Evolutionary conservation across 2,888 invertebrate species (phyloP).

Genomic region (Muscina levida): DNA sequence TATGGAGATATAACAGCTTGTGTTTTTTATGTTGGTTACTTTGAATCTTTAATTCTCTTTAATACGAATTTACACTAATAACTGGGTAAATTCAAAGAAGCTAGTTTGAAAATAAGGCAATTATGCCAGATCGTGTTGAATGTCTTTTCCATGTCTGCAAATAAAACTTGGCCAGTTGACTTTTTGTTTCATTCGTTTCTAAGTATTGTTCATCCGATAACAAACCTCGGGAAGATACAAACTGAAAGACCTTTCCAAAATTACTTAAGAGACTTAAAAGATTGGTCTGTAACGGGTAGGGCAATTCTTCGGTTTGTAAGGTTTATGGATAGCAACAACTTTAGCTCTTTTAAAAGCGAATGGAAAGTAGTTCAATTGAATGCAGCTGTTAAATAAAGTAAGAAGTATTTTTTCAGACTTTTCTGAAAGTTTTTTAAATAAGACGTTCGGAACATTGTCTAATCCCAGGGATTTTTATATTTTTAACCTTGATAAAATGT

Average conservation of each 20-base stretch:
- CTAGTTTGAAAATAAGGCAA: slow-evolving; percentile 43
- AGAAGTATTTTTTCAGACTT: slow-evolving; percentile 14
- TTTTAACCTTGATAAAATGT: slow-evolving; percentile 6
- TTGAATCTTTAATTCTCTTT: slow-evolving; percentile 39
- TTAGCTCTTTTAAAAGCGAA: slow-evolving; percentile 15
- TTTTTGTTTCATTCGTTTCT: slow-evolving; percentile 7
- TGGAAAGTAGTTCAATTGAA: slow-evolving; percentile 3
- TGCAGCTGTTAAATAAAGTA: slow-evolving; percentile 24
- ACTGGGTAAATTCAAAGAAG: slow-evolving; percentile 16
- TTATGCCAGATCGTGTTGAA: slow-evolving; percentile 56
- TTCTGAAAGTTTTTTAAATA: slow-evolving; percentile 23
- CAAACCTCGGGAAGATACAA: not conserved
- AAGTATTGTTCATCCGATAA: slow-evolving; percentile 31
- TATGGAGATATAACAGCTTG: slow-evolving; percentile 30
- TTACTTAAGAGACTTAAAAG: slow-evolving; percentile 43
- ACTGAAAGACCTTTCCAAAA: slow-evolving; percentile 24
- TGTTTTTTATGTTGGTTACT: slow-evolving; percentile 34
- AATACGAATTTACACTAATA: slow-evolving; percentile 38
- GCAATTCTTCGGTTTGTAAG: slow-evolving; percentile 35
- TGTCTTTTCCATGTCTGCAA: too few species aligned
- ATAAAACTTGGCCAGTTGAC: slow-evolving; percentile 39
- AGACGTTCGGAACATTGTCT: slow-evolving; percentile 22
- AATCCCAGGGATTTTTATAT: slow-evolving; percentile 14
- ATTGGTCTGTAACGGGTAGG: slow-evolving; percentile 30
- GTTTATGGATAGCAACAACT: slow-evolving; percentile 26